A percentile compares a stretch with the other conserved stretches of the same genome.
These are phyloP conservation scores for Cantharis lateralis DNA, from an alignment of 2,888 invertebrate species.

Conservation along the genomic window DNA sequence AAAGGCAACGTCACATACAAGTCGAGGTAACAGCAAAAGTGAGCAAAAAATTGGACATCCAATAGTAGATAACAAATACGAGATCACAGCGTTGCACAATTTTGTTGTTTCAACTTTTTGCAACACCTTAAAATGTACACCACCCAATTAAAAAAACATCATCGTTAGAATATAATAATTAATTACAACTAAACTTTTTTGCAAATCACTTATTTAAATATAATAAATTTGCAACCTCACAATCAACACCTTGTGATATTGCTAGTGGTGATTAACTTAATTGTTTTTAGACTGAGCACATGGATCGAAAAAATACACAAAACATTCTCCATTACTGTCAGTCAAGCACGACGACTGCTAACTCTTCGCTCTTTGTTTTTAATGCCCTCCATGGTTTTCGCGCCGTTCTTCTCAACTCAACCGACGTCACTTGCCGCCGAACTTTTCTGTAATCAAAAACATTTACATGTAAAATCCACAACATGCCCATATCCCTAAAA, in stretches of 20 bases:
- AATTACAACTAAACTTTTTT: slow-evolving; percentile 13
- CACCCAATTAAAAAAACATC: slow-evolving; percentile 8
- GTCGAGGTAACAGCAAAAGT: not conserved
- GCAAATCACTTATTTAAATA: slow-evolving; percentile 12
- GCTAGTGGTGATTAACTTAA: slow-evolving; percentile 41
- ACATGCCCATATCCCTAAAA: not conserved
- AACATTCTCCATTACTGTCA: slow-evolving; percentile 58
- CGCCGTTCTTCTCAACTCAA: slow-evolving; percentile 81
- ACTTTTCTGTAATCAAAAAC: slow-evolving; percentile 69
- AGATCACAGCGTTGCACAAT: slow-evolving; percentile 18
- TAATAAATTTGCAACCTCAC: slow-evolving; percentile 22
- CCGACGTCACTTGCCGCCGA: slow-evolving; percentile 77
- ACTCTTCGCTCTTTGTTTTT: slow-evolving; percentile 57
- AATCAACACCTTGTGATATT: slow-evolving; percentile 38
- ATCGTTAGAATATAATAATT: slow-evolving; percentile 13
- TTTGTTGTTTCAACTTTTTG: slow-evolving; percentile 13
- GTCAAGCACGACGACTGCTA: slow-evolving; percentile 76
- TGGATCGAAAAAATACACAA: slow-evolving; percentile 29
- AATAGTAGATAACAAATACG: slow-evolving; percentile 15
- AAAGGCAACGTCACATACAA: not conserved
- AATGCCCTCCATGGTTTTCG: slow-evolving; percentile 82
- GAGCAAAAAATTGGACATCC: slow-evolving; percentile 3
- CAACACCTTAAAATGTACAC: slow-evolving; percentile 17
- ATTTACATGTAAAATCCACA: not conserved
- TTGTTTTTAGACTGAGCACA: slow-evolving; percentile 45